Evolutionary conservation across 37 sponge, comb jelly and placozoan genomes (phyloP), one percentile per base, ranked within the genome.

Genomic region (Tethya wilhelma): DNA sequence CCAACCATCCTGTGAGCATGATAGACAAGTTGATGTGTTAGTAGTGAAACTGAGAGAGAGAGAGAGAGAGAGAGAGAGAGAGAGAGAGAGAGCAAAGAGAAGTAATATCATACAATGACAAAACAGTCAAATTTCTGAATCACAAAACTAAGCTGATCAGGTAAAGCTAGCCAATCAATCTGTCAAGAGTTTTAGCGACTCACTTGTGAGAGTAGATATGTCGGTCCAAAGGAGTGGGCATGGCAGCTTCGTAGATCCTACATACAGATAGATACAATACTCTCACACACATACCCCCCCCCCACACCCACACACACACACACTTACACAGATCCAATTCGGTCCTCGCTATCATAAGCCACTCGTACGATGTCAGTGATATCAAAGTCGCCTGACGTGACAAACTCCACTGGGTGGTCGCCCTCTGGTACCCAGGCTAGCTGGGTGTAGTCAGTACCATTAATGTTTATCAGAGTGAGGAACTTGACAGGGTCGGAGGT

Each of bases 1-100:
- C 90, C 90, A 90, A n/a, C 11, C 40, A 2, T 67, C 63, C 28
- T 90, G 80, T 23, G 43, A 28, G 70, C 90, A 90, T 9, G 90
- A 80, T 38, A 90, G 64, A 32, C 90, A 90, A 1, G 14, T 66
- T 0, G 2, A 1, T 30, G 34, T 37, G 41, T 44, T 59, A 11
- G 59, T 29, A 46, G 77, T 77, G 49, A 5, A 44, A 53, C n/a
- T n/a, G n/a, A n/a, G n/a, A n/a, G n/a, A n/a, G n/a, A n/a, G n/a
- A n/a, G n/a, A n/a, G n/a, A n/a, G 1, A 34, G 46, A 9, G 9
- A 49, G 14, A 49, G 9, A 49, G 14, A 49, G 9, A 14, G 9
- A 49, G 14, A 49, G 14, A 49, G 14, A 49, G 14, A 49, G n/a
- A 49, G 53, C 14, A 49, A 14, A 49, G 14, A 49, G 9, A 14